A percentile compares a stretch with the other conserved stretches of the same genome.
These are phyloP conservation scores for Danaus melanippus DNA, from an alignment of 1,140 invertebrate genomes.

Conservation along the genomic window DNA sequence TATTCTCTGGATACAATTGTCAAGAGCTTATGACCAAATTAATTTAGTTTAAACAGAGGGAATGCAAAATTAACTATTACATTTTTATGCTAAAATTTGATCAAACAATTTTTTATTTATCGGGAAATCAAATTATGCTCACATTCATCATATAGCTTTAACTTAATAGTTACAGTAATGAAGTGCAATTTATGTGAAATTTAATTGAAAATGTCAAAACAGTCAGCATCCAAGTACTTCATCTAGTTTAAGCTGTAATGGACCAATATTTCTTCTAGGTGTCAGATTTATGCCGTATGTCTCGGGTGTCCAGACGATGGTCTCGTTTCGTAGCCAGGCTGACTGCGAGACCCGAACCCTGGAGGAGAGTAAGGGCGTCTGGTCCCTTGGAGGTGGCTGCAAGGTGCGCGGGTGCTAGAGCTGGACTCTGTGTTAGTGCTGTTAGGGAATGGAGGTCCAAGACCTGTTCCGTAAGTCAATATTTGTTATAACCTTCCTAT, in stretches of 20 bases:
- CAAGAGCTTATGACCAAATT: no score
- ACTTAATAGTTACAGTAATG: no score
- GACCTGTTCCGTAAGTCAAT: constrained; percentile 40
- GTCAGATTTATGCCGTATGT: constrained; percentile 83
- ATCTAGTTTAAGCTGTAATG: neutral
- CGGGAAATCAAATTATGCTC: no score
- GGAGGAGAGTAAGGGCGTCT: constrained; percentile 45
- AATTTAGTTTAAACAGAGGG: no score
- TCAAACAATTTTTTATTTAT: no score
- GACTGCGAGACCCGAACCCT: constrained; percentile 45
- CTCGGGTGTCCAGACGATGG: constrained; percentile 86
- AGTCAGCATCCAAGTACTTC: neutral
- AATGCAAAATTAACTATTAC: no score
- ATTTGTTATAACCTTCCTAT: neutral
- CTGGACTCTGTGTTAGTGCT: constrained; percentile 49
- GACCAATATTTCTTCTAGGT: constrained; percentile 63
- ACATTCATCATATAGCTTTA: no score
- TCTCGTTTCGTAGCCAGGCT: constrained; percentile 77
- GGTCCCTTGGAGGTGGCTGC: constrained; percentile 52
- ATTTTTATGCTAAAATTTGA: no score
- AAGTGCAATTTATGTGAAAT: no score
- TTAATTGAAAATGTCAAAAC: no score
- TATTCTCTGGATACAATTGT: no score
- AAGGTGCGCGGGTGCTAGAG: constrained; percentile 47
- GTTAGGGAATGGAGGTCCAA: constrained; percentile 58